Base-by-base conservation (phyloP, 2,797 vertebrate genomes). In the Chiloscyllium punctatum region DNA sequence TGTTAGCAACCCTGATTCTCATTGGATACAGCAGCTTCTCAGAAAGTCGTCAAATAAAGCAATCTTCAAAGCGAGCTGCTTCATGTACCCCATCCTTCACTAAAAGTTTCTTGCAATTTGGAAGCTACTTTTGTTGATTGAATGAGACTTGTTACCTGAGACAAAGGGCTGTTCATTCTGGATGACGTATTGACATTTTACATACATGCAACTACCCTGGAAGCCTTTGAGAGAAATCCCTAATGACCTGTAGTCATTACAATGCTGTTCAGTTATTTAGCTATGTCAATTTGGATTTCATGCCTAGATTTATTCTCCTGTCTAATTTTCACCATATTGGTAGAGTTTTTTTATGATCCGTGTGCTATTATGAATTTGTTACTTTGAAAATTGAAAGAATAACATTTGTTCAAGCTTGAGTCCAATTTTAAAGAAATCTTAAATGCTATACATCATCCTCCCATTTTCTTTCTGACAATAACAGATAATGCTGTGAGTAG, bases 271-370 rank as follows among this genome's bases (percentile, higher is more conserved):
- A 51, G 72, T 72, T 48, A 94, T 51, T 72, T 72, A 25, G 42
- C 9, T 72, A 72, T 15, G 42, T 72, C 92, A 74, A 30, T 94
- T 94, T 94, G 68, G n/a, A 94, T 94, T 94, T 94, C 37, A 72
- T 94, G 94, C 68, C 68, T 69, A 68, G 92, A 48, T 71, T 37
- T 48, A 0, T 4, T 8, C 16, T 94, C 69, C 11, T 51, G 9
- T 51, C 23, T 71, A 94, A 74, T 94, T 72, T 94, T 94, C 92
- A 51, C 37, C 69, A 94, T 94, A 94, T 94, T 94, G 37, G 69
- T 23, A 72, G 68, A 48, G 30, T 74, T 71, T 18, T 90, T 71
- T 94, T 25, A 1, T 33, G 62, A 42, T 11, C 68, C 42, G 51
- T 16, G 69, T 74, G 92, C 51, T 69, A 94, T 69, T 71, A 25